Percentiles rank a stretch among this genome's conserved stretches.
Conservation (phyloP, 2,888 invertebrate genomes). For the Hypolimnas misippus region DNA sequence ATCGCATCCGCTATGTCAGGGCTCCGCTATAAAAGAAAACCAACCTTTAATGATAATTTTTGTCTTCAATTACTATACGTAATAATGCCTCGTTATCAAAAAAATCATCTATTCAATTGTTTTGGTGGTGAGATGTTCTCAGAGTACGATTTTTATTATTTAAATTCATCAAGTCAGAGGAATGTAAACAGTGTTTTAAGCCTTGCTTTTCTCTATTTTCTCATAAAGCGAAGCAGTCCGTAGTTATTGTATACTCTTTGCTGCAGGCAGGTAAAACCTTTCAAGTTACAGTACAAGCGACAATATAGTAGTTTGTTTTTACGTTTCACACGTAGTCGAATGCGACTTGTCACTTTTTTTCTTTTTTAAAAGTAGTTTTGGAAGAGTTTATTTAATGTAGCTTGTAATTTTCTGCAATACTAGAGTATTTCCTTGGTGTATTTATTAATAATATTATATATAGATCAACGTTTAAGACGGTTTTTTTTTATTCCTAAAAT, state of each 20-base stretch:
- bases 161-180: constrained; percentile 1
- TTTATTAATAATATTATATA: too few species aligned
- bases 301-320: constrained; percentile 66
- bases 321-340: constrained; percentile 68
- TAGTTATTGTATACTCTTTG: constrained; percentile 27
- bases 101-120: too few species aligned
- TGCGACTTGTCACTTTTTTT: constrained; percentile 60
- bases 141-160: too few species aligned
- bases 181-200: constrained; percentile 24
- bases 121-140: too few species aligned
- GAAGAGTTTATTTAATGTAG: constrained; percentile 58
- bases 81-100: too few species aligned
- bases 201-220: constrained; percentile 41
- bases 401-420: not conserved
- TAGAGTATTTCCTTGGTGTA: not conserved
- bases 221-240: constrained; percentile 38
- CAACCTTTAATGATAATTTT: too few species aligned
- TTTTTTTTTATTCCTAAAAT: too few species aligned
- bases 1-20: too few species aligned
- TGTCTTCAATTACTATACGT: too few species aligned
- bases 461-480: too few species aligned
- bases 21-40: too few species aligned
- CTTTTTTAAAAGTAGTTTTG: constrained; percentile 61
- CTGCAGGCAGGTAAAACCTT: constrained; percentile 54
- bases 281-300: constrained; percentile 54